phyloP scores from a whole-genome alignment of 1,140 invertebrate species.

The Calephelis virginiensis region DNA sequence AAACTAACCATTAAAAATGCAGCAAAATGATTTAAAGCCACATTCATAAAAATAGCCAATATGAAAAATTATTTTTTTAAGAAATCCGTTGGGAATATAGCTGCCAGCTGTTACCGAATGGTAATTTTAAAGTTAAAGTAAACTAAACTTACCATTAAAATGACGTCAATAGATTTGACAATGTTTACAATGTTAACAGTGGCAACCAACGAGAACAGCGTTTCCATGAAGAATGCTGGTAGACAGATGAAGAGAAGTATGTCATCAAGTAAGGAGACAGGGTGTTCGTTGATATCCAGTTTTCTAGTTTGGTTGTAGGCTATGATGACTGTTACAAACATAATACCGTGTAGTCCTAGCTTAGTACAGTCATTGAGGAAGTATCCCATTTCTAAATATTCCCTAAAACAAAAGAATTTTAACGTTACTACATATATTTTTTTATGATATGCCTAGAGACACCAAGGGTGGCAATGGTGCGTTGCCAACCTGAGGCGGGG shows the following conservation, averaged over 20 bases:
- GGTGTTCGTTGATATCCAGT: constrained; percentile 82
- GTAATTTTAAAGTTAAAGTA: neutral
- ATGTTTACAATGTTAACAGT: constrained; percentile 74
- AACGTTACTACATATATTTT: too few species aligned
- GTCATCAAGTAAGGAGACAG: constrained; percentile 84
- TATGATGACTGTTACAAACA: constrained; percentile 79
- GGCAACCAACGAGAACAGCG: constrained; percentile 82
- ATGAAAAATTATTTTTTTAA: too few species aligned
- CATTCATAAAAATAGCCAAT: too few species aligned
- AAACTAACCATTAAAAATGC: too few species aligned
- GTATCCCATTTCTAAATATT: constrained; percentile 65
- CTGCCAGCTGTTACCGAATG: too few species aligned
- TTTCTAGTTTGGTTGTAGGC: constrained; percentile 80
- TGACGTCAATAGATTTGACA: constrained; percentile 73
- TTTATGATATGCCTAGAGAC: too few species aligned
- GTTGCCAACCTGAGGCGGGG: too few species aligned
- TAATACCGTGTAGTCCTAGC: constrained; percentile 71
- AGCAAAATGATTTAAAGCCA: too few species aligned
- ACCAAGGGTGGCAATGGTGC: too few species aligned
- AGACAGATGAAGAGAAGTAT: constrained; percentile 85
- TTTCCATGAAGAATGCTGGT: constrained; percentile 86
- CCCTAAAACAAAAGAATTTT: constrained; percentile 45
- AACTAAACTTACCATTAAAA: constrained; percentile 77
- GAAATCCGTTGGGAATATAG: too few species aligned
- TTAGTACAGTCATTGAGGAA: constrained; percentile 73